phyloP scores from a whole-genome alignment of 1,140 invertebrate species.

The Tetragonula clypearis region DNA sequence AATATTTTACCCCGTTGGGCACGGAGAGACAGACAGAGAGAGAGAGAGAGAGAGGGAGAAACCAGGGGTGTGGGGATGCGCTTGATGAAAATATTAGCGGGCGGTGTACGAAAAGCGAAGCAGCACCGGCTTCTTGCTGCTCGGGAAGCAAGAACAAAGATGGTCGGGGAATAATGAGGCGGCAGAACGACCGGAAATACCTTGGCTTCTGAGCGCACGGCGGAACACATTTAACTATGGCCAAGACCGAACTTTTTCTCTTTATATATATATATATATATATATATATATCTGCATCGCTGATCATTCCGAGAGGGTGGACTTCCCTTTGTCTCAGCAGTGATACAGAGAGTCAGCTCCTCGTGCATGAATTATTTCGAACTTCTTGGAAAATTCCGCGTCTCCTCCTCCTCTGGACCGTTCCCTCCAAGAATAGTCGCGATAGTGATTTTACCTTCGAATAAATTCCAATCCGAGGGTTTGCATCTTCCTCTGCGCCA shows the following conservation, averaged over 20 bases:
- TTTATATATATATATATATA: no score
- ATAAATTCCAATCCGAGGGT: not conserved
- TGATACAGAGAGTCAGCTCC: not conserved
- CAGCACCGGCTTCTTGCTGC: slow-evolving; percentile 34
- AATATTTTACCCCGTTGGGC: slow-evolving; percentile 34
- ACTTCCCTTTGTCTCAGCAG: slow-evolving; percentile 8
- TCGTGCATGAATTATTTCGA: slow-evolving; percentile 21
- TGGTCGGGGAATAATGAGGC: slow-evolving; percentile 48
- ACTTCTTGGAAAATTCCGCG: slow-evolving; percentile 10
- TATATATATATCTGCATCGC: not conserved
- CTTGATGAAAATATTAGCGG: slow-evolving; percentile 53
- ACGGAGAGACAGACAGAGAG: not conserved
- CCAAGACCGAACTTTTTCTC: slow-evolving; percentile 5
- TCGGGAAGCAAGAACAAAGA: slow-evolving; percentile 46
- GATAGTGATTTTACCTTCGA: not conserved
- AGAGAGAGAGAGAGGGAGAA: not conserved
- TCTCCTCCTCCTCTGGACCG: no score
- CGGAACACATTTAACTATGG: slow-evolving; percentile 20
- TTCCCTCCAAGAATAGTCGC: not conserved
- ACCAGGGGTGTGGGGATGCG: not conserved
- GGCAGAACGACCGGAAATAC: slow-evolving; percentile 41
- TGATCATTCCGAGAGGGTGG: slow-evolving; percentile 7
- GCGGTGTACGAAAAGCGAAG: slow-evolving; percentile 32
- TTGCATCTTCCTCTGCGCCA: not conserved
- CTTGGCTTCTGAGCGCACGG: not conserved